Evolutionary conservation across 2,797 vertebrate genomes (phyloP), one percentile per base, ranked within the genome.

Genomic region (Selene dorsalis): DNA sequence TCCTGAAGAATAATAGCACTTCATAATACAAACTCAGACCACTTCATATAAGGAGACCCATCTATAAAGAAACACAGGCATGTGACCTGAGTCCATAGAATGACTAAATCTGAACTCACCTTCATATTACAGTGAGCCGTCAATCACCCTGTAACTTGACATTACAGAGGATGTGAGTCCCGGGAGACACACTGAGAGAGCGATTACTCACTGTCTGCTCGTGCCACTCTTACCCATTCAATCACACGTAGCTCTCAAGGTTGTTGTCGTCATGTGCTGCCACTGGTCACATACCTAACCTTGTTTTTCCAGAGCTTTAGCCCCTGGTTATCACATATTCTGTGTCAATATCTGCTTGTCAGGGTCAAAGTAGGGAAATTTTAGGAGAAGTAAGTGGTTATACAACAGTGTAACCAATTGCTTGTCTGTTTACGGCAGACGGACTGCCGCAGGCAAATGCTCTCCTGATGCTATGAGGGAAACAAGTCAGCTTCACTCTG

Each of bases 181-280:
- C 48, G 32, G 35, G 45, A 55, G 73, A 57, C 57, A 56, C 38
- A 22, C 1, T 26, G 32, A 56, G n/a, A 70, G 20, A 55, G 65
- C 38, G 18, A 75, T 83, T 55, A 70, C 63, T 77, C 81, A 80
- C 38, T n/a, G 3, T 32, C 39, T 55, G 53, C 47, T 61, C 9
- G 48, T 62, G 73, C 45, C 73, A 60, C 47, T 58, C 41, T 48
- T n/a, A 47, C 13, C 45, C 26, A 52, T 69, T 81, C 71, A 78
- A 73, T 87, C 77, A 85, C 72, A 56, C 61, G 69, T 18, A 57
- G 30, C 20, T 58, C 50, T 73, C 72, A 81, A 79, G 77, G 65
- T 63, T 45, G 8, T 55, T 17, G 50, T 62, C 58, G 68, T 38
- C 69, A 56, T 41, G 24, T 61, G 9, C 28, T 22, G 2, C 16